Percentiles rank a stretch among this genome's conserved stretches.
Conservation (phyloP, 2,888 invertebrate genomes). For the Thereva unica region DNA sequence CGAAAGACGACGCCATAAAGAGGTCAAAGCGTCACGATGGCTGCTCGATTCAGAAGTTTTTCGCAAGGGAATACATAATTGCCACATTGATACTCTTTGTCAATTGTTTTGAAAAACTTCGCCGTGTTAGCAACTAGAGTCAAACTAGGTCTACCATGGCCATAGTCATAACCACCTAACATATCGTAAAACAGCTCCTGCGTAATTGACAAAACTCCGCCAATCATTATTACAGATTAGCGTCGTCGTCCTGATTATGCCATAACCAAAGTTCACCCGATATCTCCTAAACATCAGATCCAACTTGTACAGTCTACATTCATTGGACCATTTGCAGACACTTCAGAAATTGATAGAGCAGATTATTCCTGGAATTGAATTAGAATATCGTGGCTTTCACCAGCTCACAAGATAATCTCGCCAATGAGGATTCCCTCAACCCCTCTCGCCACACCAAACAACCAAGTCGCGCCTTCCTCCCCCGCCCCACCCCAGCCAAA, state of each 20-base stretch:
- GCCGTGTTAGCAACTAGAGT: background rate
- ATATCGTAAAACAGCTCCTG: no score
- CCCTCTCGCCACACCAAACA: no score
- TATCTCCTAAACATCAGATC: background rate
- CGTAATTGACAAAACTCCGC: no score
- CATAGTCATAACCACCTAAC: no score
- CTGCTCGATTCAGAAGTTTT: conserved; percentile 3
- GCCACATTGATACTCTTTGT: conserved; percentile 18
- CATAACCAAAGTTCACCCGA: background rate
- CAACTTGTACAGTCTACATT: background rate
- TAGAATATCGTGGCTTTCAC: conserved; percentile 13
- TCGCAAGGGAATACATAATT: conserved; percentile 19
- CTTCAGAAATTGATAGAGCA: conserved; percentile 11
- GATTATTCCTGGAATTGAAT: conserved; percentile 19
- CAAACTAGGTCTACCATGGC: no score
- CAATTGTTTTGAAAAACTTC: conserved; percentile 15
- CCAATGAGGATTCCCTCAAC: no score
- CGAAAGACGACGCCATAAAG: conserved; percentile 14
- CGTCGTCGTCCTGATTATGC: no score
- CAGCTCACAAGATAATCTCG: no score
- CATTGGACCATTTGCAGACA: background rate
- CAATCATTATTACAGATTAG: no score
- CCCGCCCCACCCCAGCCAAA: no score
- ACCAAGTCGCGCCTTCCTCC: no score
- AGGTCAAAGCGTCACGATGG: conserved; percentile 19